Percentiles rank a stretch among this genome's conserved stretches.
Conservation (phyloP, 2,113 vertebrate species). For the Protobothrops mucrosquamatus region DNA sequence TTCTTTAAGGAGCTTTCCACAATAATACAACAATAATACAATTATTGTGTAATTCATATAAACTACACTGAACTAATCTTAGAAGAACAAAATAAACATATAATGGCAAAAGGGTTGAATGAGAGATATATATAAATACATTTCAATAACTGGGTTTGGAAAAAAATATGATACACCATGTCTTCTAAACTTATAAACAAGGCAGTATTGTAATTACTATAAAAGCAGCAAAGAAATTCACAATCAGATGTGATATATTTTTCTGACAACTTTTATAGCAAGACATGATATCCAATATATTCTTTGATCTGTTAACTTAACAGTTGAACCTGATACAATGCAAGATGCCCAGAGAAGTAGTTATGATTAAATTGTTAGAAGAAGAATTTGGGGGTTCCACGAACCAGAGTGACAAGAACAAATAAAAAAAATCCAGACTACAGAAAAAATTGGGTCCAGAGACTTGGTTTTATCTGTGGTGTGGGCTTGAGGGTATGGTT, state of each 20-base stretch:
- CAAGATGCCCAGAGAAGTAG: constrained; percentile 28
- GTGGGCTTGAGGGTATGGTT: background rate
- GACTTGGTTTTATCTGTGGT: background rate
- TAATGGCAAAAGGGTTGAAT: background rate
- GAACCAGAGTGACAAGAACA: background rate
- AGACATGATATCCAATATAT: background rate
- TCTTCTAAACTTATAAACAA: background rate
- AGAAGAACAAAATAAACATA: background rate
- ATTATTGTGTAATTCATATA: background rate
- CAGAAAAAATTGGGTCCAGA: background rate
- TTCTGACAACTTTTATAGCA: constrained; percentile 10
- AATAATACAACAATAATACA: background rate
- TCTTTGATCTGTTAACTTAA: background rate
- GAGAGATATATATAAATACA: background rate
- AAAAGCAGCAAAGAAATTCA: background rate
- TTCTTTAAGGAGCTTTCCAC: background rate
- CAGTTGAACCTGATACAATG: constrained; percentile 34
- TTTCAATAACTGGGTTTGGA: background rate
- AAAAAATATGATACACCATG: background rate
- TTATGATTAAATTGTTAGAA: constrained; percentile 24
- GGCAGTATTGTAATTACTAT: background rate
- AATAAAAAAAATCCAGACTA: background rate
- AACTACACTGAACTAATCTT: background rate
- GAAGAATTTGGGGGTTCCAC: background rate
- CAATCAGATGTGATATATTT: constrained; percentile 5